Base-by-base conservation (phyloP, 2,113 vertebrate species). In the Pardalotus punctatus region DNA sequence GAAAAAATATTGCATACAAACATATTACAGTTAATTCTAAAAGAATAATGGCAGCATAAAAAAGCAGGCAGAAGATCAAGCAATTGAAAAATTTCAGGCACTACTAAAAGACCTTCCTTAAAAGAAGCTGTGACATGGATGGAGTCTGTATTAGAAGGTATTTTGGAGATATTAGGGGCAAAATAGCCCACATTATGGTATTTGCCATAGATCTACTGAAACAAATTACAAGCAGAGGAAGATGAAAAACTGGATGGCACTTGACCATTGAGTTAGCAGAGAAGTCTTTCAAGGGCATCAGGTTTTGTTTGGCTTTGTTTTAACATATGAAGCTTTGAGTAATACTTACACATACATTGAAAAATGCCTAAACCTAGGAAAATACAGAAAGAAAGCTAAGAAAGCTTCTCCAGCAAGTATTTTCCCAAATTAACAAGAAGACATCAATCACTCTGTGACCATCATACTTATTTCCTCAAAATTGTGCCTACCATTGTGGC, bases 371-470 rank as follows among this genome's bases (percentile, higher is more conserved):
- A 88, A 28, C 11, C 54, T 0, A 43, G 13, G 31, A 56, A 56
- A 74, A 77, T 7, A 48, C 12, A 72, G 42, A 76, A 86, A 70
- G 10, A 20, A 61, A 76, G 21, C 29, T 35, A 31, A 61, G 40
- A 48, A 82, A 70, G 11, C 4, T 72, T 76, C 71, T 36, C 48
- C 35, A 77, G 42, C 11, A 80, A 72, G 5, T 54, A 69, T 54
- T 85, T 65, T 83, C 31, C 90, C 38, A 29, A 93, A 77, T 48
- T 61, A 73, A n/a, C 9, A 72, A 36, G 48, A 91, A 93, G 62
- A 43, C 12, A 66, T 61, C 42, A 61, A 61, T 57, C 28, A 36
- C 9, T 11, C 53, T 85, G 48, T 15, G 27, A 38, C 12, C 16
- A 31, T 56, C 11, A 23, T 21, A 35, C 12, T 47, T 66, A 61